Evolutionary conservation across 2,113 vertebrate species (phyloP).

Genomic region (Tachysurus fulvidraco): DNA sequence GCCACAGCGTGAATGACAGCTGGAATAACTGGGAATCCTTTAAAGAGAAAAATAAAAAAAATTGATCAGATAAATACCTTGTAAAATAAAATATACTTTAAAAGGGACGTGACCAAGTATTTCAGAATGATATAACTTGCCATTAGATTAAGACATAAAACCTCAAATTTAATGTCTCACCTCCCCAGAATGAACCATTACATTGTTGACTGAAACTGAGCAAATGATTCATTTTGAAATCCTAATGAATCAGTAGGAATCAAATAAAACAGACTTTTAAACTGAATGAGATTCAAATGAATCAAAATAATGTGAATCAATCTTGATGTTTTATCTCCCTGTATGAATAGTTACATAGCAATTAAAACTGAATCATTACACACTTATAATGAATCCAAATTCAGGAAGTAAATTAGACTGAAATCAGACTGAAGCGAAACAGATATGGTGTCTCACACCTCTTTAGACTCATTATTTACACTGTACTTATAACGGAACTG

Average conservation of each 20-base stretch:
- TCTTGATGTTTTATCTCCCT: neutral
- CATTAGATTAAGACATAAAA: neutral
- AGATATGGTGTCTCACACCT: neutral
- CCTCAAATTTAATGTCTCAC: neutral
- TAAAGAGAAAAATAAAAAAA: neutral
- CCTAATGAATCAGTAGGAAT: neutral
- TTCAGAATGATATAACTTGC: neutral
- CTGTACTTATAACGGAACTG: neutral
- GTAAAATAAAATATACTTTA: neutral
- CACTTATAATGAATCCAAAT: neutral
- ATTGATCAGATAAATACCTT: neutral
- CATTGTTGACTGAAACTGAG: neutral
- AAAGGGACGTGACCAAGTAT: neutral
- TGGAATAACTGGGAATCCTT: constrained; percentile 77
- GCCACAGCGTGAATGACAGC: constrained; percentile 70
- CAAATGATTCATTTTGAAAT: neutral
- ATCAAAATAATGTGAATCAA: neutral
- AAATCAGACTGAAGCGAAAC: neutral
- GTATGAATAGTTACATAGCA: neutral
- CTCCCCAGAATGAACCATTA: neutral
- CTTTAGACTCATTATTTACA: neutral
- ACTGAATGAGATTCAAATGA: neutral
- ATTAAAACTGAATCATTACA: neutral
- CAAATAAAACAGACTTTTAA: neutral
- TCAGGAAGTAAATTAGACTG: neutral